These are phyloP conservation scores for Oncorhynchus nerka DNA, from an alignment of 2,113 vertebrate species.

Conservation along the genomic window DNA sequence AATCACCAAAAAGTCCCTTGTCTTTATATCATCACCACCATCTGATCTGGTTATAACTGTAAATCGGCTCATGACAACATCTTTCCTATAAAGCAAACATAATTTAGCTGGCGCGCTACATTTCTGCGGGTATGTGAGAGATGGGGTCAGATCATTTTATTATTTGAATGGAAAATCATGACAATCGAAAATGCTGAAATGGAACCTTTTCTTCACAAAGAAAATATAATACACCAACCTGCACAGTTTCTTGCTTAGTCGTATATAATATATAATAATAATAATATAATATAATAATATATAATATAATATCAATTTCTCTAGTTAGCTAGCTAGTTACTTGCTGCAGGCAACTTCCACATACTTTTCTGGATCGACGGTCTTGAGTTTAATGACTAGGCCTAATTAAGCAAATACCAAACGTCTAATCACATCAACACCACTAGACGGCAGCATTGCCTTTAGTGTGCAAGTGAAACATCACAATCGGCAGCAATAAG, in stretches of 20 bases:
- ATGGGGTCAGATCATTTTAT: neutral
- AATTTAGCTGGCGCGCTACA: no score
- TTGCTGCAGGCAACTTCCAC: conserved; percentile 44
- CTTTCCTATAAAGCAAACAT: neutral
- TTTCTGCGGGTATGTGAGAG: neutral
- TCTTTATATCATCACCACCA: neutral
- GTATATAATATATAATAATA: no score
- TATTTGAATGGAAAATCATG: neutral
- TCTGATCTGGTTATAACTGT: neutral
- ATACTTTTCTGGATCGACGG: conserved; percentile 23
- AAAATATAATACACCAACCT: neutral
- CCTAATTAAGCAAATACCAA: conserved; percentile 27
- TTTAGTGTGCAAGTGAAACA: neutral
- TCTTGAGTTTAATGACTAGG: conserved; percentile 28
- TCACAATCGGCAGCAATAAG: neutral
- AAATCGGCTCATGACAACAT: neutral
- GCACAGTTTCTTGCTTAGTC: neutral
- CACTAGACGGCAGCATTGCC: conserved; percentile 55
- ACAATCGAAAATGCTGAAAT: neutral
- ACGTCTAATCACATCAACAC: neutral
- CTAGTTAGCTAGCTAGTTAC: conserved; percentile 32
- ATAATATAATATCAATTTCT: no score
- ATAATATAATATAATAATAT: no score
- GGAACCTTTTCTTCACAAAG: no score
- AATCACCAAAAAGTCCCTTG: no score